phyloP scores from a whole-genome alignment of 2,113 vertebrate species.

The Galbula dea region DNA sequence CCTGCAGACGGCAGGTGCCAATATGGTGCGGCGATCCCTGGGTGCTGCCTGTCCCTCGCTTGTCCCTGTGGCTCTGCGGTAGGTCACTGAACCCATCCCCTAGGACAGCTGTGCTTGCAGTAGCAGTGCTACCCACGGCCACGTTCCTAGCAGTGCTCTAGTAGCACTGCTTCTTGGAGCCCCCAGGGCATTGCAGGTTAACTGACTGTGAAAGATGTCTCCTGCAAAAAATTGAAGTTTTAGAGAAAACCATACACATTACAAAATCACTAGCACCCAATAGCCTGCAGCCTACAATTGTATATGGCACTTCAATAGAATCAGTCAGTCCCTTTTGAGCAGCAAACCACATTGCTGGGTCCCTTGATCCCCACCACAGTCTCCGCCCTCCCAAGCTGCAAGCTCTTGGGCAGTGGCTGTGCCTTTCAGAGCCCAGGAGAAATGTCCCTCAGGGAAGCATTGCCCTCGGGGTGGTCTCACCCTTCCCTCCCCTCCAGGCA shows the following conservation, averaged over 20 bases:
- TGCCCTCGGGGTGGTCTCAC: neutral
- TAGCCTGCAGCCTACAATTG: neutral
- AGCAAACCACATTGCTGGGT: neutral
- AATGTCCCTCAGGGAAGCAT: neutral
- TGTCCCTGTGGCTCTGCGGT: constrained; percentile 66
- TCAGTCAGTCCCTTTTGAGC: neutral
- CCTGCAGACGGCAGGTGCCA: constrained; percentile 64
- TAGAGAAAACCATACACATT: neutral
- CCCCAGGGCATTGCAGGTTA: neutral
- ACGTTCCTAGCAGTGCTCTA: neutral
- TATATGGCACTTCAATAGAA: neutral
- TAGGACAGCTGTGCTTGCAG: neutral
- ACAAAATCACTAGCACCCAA: neutral
- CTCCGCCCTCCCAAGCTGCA: neutral
- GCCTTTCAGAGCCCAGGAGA: neutral
- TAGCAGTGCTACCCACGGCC: neutral
- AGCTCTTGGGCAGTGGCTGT: neutral
- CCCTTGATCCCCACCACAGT: fast-evolving
- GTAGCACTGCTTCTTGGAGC: neutral
- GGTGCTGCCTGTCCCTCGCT: neutral
- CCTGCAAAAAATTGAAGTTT: neutral
- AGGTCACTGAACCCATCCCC: neutral
- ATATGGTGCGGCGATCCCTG: constrained; percentile 36
- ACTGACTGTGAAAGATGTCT: neutral
- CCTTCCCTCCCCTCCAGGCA: neutral